A percentile compares a stretch with the other conserved stretches of the same genome.
Conservation (phyloP, 2,113 vertebrate species). For the Vireo altiloquus region DNA sequence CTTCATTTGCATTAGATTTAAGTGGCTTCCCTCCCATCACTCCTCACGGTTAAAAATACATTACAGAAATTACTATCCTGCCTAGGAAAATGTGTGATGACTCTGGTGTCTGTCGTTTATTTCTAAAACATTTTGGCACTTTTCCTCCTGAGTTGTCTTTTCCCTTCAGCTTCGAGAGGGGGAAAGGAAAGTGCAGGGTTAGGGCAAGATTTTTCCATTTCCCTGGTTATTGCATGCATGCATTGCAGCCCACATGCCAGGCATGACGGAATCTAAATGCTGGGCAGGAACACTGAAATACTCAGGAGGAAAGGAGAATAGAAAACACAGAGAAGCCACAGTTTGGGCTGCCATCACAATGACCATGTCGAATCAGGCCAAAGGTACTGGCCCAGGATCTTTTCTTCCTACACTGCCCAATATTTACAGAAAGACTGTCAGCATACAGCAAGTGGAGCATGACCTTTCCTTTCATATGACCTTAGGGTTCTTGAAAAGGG, state of each 20-base stretch:
- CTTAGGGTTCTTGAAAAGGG: background rate
- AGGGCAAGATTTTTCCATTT: constrained; percentile 14
- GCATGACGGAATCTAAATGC: background rate
- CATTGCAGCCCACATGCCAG: background rate
- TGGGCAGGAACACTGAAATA: background rate
- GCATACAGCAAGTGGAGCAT: background rate
- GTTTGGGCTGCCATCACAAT: background rate
- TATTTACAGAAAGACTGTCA: background rate
- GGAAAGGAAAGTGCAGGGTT: background rate
- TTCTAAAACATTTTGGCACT: constrained; percentile 72
- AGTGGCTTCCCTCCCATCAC: constrained; percentile 54
- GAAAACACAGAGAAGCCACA: background rate
- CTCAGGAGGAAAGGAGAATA: background rate
- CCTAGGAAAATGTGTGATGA: constrained; percentile 49
- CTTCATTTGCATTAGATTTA: constrained; percentile 59
- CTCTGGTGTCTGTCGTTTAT: constrained; percentile 62
- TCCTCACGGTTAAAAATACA: constrained; percentile 67
- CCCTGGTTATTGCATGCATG: background rate
- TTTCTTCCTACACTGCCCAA: background rate
- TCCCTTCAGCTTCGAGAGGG: background rate
- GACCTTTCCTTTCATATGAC: background rate
- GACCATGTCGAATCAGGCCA: fast-evolving
- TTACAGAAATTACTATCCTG: constrained; percentile 65
- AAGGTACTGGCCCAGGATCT: background rate
- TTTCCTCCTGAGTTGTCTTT: constrained; percentile 23